Percentiles rank a stretch among this genome's conserved stretches.
Conservation (phyloP, 2,113 vertebrate species). For the Patagioenas fasciata region DNA sequence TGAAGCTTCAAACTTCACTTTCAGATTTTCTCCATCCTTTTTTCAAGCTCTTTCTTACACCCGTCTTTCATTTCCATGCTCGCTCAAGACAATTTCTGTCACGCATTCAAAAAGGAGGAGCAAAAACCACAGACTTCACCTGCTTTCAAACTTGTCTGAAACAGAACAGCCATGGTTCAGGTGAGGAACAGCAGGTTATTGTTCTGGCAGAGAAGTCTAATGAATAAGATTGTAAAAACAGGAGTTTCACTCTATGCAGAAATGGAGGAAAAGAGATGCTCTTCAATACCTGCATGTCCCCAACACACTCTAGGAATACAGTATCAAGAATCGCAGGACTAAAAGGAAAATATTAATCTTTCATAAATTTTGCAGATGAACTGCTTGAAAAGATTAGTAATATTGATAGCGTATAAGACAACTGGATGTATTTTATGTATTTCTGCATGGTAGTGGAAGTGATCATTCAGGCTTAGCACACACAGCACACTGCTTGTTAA, state of each 20-base stretch:
- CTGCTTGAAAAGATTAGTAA: neutral
- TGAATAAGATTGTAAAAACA: neutral
- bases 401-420: neutral
- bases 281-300: neutral
- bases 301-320: neutral
- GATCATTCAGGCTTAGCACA: neutral
- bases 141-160: neutral
- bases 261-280: neutral
- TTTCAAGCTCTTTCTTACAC: neutral
- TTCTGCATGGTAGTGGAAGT: neutral
- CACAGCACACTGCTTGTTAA: neutral
- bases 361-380: neutral
- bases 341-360: neutral
- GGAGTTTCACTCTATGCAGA: too few relatives aligned
- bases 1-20: neutral
- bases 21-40: neutral
- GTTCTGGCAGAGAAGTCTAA: neutral
- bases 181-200: neutral
- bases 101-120: neutral
- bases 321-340: neutral
- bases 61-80: neutral
- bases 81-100: neutral
- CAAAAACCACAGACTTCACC: fast-evolving
- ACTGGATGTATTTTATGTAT: neutral
- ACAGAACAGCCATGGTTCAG: neutral